Conservation (phyloP, 2,888 invertebrate species). For the Oegoconia quadripuncta region DNA sequence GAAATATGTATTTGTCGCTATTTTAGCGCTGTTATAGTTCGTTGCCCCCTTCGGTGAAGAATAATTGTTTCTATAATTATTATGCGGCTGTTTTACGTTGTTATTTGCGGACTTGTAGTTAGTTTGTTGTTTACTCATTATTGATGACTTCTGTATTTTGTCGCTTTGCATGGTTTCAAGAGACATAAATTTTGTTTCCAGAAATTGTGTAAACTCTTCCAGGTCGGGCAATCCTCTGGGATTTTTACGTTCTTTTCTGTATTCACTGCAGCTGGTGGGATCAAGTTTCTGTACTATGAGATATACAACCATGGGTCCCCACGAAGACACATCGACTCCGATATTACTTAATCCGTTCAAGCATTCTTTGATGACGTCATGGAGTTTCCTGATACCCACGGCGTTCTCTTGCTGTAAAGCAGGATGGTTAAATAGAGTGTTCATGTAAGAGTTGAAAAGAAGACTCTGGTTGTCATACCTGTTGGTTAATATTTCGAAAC, state of each 20-base stretch:
- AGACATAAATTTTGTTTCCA: constrained; percentile 20
- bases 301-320: constrained; percentile 20
- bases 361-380: constrained; percentile 17
- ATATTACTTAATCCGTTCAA: constrained; percentile 16
- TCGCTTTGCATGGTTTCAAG: constrained; percentile 14
- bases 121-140: background rate
- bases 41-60: constrained; percentile 1
- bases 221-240: constrained; percentile 11
- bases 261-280: constrained; percentile 15
- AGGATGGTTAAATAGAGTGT: constrained; percentile 2
- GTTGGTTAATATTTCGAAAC: constrained; percentile 19
- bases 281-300: constrained; percentile 21
- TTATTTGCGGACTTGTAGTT: too few relatives aligned
- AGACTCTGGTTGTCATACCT: constrained; percentile 17
- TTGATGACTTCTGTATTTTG: background rate
- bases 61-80: constrained; percentile 5
- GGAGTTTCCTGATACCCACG: constrained; percentile 13
- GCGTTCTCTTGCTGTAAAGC: constrained; percentile 15
- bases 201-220: constrained; percentile 15
- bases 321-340: constrained; percentile 14
- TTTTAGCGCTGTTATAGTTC: constrained; percentile 5
- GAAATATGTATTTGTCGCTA: too few relatives aligned
- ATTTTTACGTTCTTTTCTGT: constrained; percentile 13
- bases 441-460: constrained; percentile 4
- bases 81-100: too few relatives aligned